Base-by-base conservation (phyloP, 92 coral and sea anemone genomes). In the Zoanthus sociatus region DNA sequence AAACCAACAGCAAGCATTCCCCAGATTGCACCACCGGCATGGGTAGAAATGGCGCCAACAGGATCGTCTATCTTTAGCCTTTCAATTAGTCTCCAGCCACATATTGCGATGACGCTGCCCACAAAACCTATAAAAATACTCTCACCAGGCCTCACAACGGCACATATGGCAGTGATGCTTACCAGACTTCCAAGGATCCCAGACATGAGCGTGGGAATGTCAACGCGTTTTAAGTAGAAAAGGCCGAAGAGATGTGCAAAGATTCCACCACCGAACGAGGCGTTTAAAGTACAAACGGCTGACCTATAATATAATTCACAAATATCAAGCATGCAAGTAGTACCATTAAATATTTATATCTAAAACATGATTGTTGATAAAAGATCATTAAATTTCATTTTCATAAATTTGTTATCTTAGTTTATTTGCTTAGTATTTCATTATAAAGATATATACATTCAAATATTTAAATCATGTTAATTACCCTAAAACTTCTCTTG, bases 131-230 rank as follows among this genome's bases (percentile, higher is more conserved):
- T 94, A 6, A 93, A 87, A 5, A 94, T 86, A 60, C 98, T 94
- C 95, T 93, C 98, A 64, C 96, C 98, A 87, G 98, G 98, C 85
- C 93, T 81, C 73, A 93, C 98, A 78, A 94, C 98, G 21, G 96
- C 98, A 30, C 98, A 94, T n/a, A 94, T 94, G 77, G 98, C 98
- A 76, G 98, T 94, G 90, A 94, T 94, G 92, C 98, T 94, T 18
- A 94, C 98, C 90, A 94, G 86, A 76, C 98, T 91, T 14, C 98
- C 98, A 30, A 94, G 92, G 14, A 94, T 89, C 1, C 98, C 98
- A 33, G 93, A 94, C 98, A 94, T 93, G 44, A 94, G 88, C 21
- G 90, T 76, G 0, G 98, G 98, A 64, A 94, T 94, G 78, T 94
- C 98, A 73, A 94, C 73, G 86, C 98, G 93, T 75, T 15, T 32